These are phyloP conservation scores for Cossypha heuglini DNA, from an alignment of 2,797 vertebrate species.

Conservation along the genomic window DNA sequence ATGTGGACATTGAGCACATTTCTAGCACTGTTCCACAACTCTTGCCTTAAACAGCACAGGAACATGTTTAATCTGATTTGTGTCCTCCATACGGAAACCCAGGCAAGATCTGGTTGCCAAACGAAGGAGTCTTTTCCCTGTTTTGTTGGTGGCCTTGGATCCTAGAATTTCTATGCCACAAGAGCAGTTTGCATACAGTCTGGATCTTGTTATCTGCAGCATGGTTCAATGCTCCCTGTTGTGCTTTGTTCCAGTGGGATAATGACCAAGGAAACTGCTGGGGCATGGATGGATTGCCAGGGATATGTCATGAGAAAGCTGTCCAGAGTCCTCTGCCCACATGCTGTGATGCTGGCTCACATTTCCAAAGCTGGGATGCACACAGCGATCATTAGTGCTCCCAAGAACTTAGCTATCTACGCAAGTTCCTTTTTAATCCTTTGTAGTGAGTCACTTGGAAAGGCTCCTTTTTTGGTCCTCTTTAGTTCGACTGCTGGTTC, in stretches of 20 bases:
- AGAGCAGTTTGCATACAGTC: background rate
- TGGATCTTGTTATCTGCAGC: background rate
- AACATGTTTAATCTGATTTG: background rate
- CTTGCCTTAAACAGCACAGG: background rate
- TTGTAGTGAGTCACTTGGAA: background rate
- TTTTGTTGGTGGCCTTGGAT: background rate
- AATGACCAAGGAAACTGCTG: conserved; percentile 66
- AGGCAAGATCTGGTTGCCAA: background rate
- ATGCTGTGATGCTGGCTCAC: conserved; percentile 62
- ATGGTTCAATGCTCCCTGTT: background rate
- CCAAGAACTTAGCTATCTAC: conserved; percentile 53
- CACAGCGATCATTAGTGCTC: conserved; percentile 49
- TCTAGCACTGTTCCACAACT: background rate
- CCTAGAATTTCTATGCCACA: background rate
- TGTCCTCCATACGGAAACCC: background rate
- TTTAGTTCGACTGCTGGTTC: background rate
- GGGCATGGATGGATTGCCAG: conserved; percentile 50
- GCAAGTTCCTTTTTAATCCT: conserved; percentile 47
- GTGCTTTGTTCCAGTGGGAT: conserved; percentile 47
- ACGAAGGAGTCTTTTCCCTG: background rate
- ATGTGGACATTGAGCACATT: background rate
- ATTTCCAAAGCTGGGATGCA: conserved; percentile 64
- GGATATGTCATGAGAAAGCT: conserved; percentile 58
- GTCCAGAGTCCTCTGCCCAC: conserved; percentile 45
- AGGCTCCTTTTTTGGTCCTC: conserved; percentile 25